Evolutionary conservation across 2,797 vertebrate genomes (phyloP).

Genomic region (Channa striata): DNA sequence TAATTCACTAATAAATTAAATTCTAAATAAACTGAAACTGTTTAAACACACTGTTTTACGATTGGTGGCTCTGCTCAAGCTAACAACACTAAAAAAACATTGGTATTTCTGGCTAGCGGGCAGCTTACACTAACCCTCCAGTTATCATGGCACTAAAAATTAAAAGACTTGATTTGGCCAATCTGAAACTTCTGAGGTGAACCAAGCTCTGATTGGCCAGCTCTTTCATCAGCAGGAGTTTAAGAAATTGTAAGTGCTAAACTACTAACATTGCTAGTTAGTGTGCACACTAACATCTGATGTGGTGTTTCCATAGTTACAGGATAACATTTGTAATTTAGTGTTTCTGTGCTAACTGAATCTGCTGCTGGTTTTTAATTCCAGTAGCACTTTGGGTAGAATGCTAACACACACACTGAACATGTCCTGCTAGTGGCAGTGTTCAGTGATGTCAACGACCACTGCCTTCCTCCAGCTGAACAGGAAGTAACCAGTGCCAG

Average conservation of each 20-base stretch:
- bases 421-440: slow-evolving; percentile 88
- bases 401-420: slow-evolving; percentile 10
- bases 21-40: slow-evolving; percentile 11
- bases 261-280: slow-evolving; percentile 14
- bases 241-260: background rate
- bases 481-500: slow-evolving; percentile 94
- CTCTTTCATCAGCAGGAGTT: background rate
- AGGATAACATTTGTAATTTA: slow-evolving; percentile 16
- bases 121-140: slow-evolving; percentile 4
- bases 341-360: slow-evolving; percentile 1
- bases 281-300: slow-evolving; percentile 28
- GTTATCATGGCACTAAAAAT: slow-evolving; percentile 47
- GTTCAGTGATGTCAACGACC: slow-evolving; percentile 98
- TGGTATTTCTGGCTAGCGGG: background rate
- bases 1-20: slow-evolving; percentile 31
- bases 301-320: slow-evolving; percentile 24
- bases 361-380: background rate
- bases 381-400: background rate
- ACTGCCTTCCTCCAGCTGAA: slow-evolving; percentile 99
- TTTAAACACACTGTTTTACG: slow-evolving; percentile 27
- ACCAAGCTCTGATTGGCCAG: slow-evolving; percentile 36
- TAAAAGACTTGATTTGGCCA: slow-evolving; percentile 20
- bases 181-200: slow-evolving; percentile 18
- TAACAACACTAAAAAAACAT: slow-evolving; percentile 4
- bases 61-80: slow-evolving; percentile 15